Evolutionary conservation across 2,888 invertebrate genomes (phyloP), one percentile per base, ranked within the genome.

Genomic region (Hyposoter dolosus): DNA sequence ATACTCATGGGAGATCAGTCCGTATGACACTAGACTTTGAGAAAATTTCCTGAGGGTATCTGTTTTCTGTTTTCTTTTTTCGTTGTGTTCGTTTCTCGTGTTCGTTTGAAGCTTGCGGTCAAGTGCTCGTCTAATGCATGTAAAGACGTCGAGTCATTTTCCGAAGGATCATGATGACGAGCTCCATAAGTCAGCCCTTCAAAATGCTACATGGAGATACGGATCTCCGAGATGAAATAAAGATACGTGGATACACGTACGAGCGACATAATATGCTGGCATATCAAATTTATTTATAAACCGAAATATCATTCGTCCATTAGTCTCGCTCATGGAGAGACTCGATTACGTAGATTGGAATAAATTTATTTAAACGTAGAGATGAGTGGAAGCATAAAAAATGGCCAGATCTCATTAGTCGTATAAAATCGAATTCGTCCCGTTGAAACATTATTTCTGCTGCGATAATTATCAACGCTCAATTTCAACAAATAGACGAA

Each of bases 71-170:
- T 40, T 0, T 32, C 9, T 47, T 45, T 32, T 32, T 45, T 69
- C n/a, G n/a, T n/a, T n/a, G n/a, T n/a, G n/a, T n/a, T n/a, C n/a
- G n/a, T n/a, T 53, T 17, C 45, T 32, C 9, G 60, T 45, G 43
- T 79, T 69, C 28, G 15, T 69, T 47, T 68, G 28, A 60, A 53
- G 32, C 69, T 45, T 43, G 28, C 66, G 19, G 47, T 45, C 45
- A 32, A 56, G 78, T 69, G 69, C 45, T 69, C 40, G 68, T 69
- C 45, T 63, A 60, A 45, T 47, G 47, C 17, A 63, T 35, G 10
- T 47, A 17, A 72, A 81, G 40, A 45, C 3, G 81, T 65, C 43
- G 65, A 84, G 84, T 81, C 80, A 77, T 72, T 81, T 84, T 66
- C 50, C 40, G 66, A 19, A 66, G n/a, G 45, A 32, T 65, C 40